phyloP scores from a whole-genome alignment of 2,113 vertebrate species.

The Tragelaphus buxtoni region DNA sequence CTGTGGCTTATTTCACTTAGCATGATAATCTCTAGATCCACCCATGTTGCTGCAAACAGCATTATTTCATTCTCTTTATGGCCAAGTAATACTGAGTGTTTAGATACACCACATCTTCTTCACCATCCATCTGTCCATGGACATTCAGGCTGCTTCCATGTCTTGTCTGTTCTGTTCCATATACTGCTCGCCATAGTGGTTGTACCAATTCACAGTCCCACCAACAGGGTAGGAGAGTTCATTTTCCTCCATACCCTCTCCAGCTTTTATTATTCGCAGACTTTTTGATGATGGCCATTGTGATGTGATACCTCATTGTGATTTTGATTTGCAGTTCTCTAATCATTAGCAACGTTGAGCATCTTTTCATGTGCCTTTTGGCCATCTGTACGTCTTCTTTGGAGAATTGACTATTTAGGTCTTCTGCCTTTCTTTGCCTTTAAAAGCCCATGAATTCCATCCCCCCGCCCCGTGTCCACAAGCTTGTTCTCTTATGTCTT shows the following conservation, averaged over 20 bases:
- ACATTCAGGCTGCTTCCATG: not conserved
- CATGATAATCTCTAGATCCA: no score
- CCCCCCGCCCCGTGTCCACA: fast-evolving
- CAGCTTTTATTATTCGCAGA: not conserved
- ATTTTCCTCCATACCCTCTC: not conserved
- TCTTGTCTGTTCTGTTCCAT: not conserved
- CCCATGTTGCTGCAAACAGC: no score
- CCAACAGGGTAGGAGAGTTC: not conserved
- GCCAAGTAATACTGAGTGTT: not conserved
- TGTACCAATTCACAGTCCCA: not conserved
- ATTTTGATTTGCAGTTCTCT: not conserved
- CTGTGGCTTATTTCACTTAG: no score
- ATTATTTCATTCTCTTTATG: no score
- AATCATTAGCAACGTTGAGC: not conserved
- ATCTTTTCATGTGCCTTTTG: not conserved
- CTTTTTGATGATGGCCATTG: not conserved
- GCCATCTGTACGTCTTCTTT: not conserved
- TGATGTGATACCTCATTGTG: not conserved
- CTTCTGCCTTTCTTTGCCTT: not conserved
- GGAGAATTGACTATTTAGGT: not conserved
- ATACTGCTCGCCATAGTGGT: not conserved
- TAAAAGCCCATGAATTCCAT: not conserved
- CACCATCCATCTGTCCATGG: not conserved
- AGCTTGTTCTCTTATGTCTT: not conserved
- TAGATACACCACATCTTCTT: not conserved